Percentiles rank a stretch among this genome's conserved stretches.
phyloP scores from a whole-genome alignment of 2,113 vertebrate species.

The Nestor notabilis region DNA sequence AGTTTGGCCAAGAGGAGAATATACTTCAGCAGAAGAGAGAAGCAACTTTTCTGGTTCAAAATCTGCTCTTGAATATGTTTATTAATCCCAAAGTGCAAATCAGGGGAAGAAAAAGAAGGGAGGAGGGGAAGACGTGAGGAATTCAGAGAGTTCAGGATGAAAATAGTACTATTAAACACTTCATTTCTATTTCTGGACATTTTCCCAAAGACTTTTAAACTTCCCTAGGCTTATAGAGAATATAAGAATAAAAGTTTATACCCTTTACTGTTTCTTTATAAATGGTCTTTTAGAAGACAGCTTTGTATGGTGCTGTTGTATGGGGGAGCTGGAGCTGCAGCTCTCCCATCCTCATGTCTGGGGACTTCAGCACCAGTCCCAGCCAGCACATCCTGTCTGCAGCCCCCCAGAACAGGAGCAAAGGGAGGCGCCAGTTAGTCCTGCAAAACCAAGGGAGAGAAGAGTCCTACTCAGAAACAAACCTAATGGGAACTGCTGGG shows the following conservation, averaged over 20 bases:
- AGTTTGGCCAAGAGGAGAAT: neutral
- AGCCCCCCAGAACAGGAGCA: neutral
- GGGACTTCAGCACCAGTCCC: neutral
- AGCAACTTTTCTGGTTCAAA: neutral
- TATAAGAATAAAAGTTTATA: neutral
- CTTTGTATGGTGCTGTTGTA: neutral
- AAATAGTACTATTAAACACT: conserved; percentile 35
- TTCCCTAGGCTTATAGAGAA: neutral
- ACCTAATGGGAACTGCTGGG: neutral
- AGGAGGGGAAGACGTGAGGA: neutral
- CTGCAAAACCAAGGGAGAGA: neutral
- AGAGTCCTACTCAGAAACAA: neutral
- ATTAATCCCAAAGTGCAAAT: conserved; percentile 17
- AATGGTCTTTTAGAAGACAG: neutral
- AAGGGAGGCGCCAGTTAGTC: neutral
- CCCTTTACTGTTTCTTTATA: neutral
- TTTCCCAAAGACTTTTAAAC: conserved; percentile 29
- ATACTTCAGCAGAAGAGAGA: neutral
- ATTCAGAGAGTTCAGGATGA: neutral
- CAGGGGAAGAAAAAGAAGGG: neutral
- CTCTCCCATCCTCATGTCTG: neutral
- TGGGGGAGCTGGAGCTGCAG: neutral
- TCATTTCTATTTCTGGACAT: neutral
- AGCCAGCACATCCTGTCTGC: accelerated
- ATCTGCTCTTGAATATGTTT: neutral